These are phyloP conservation scores for Tiaroga cobitis DNA, from an alignment of 2,797 vertebrate genomes.

Conservation along the genomic window DNA sequence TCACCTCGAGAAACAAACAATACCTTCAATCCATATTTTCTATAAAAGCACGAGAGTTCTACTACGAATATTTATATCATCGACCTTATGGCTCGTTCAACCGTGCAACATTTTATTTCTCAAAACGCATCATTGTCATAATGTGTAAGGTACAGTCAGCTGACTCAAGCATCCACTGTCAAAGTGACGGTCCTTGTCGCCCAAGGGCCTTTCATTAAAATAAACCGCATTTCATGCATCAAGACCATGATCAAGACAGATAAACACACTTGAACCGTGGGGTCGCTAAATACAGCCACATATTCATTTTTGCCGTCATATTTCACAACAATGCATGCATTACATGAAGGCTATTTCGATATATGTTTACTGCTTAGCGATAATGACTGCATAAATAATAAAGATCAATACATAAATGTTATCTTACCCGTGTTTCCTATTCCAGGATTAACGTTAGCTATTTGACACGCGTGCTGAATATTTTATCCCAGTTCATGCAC, in stretches of 20 bases:
- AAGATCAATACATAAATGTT: not conserved
- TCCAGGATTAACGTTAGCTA: slow-evolving; percentile 60
- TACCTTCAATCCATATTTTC: not conserved
- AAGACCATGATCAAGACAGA: too few species aligned
- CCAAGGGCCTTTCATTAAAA: slow-evolving; percentile 14
- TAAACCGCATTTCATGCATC: not conserved
- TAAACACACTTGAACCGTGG: not conserved
- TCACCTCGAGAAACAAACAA: not conserved
- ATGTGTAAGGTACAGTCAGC: too few species aligned
- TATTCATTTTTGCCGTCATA: too few species aligned
- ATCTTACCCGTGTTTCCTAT: slow-evolving; percentile 71
- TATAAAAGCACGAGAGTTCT: not conserved
- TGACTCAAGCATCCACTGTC: not conserved
- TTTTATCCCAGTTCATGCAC: slow-evolving; percentile 67
- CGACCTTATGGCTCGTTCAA: not conserved
- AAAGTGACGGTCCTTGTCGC: not conserved
- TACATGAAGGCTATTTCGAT: not conserved
- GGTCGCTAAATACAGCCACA: not conserved
- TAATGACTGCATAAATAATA: not conserved
- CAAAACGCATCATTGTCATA: not conserved
- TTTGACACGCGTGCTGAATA: slow-evolving; percentile 64
- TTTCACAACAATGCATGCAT: not conserved
- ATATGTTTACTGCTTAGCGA: not conserved
- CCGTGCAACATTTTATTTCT: not conserved
- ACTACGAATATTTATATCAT: not conserved